Evolutionary conservation across 2,888 invertebrate species (phyloP).

Genomic region (Lutraria lutraria): DNA sequence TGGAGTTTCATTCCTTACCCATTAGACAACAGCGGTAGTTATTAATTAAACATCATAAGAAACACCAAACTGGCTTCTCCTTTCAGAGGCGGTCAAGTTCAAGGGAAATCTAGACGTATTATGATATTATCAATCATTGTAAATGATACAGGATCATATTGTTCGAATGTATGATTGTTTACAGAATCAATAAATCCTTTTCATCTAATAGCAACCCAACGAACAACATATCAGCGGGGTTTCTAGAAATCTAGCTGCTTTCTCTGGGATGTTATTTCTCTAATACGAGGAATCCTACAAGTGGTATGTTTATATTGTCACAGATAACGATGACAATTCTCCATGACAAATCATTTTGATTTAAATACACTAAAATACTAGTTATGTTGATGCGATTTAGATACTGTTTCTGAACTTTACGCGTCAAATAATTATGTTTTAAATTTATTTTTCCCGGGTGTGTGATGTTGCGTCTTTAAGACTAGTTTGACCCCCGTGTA

Average conservation of each 20-base stretch:
- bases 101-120: not conserved
- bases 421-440: too few relatives aligned
- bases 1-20: not conserved
- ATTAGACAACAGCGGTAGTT: not conserved
- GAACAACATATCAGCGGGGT: not conserved
- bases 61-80: not conserved
- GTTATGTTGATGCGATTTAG: too few relatives aligned
- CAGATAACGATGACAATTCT: not conserved
- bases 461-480: too few relatives aligned
- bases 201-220: constrained; percentile 18
- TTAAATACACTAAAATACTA: not conserved
- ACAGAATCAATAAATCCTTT: constrained; percentile 5
- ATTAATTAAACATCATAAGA: constrained; percentile 7
- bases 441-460: too few relatives aligned
- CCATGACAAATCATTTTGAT: not conserved
- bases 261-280: not conserved
- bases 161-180: constrained; percentile 19
- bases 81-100: not conserved
- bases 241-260: not conserved
- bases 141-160: not conserved
- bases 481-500: too few relatives aligned
- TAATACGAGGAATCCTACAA: not conserved
- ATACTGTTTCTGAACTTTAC: not conserved
- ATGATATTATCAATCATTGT: constrained; percentile 15
- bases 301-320: not conserved